Percentiles rank a stretch among this genome's conserved stretches.
Conservation (phyloP, 2,888 invertebrate species). For the Campaea margaritaria region DNA sequence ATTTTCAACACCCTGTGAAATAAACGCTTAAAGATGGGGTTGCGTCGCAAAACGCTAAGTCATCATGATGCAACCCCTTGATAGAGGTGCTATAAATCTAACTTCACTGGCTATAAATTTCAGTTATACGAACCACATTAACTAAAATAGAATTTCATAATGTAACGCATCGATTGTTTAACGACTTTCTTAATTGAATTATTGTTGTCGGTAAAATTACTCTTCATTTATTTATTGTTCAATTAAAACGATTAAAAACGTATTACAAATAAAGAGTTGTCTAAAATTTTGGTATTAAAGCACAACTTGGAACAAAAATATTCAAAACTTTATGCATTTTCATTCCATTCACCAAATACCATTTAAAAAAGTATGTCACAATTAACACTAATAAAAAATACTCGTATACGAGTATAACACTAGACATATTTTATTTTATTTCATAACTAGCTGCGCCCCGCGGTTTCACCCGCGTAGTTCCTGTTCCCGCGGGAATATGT, state of each 20-base stretch:
- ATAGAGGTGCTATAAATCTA: slow-evolving; percentile 66
- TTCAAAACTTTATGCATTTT: no score
- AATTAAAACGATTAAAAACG: no score
- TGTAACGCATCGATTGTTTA: slow-evolving; percentile 81
- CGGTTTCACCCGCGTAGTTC: no score
- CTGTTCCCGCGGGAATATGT: no score
- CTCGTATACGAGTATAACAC: no score
- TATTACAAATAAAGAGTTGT: slow-evolving; percentile 68
- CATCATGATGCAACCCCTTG: slow-evolving; percentile 65
- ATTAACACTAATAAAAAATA: no score
- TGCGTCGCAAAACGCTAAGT: slow-evolving; percentile 66
- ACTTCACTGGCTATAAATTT: slow-evolving; percentile 68
- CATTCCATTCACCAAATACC: not conserved
- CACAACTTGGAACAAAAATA: no score
- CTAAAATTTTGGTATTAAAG: slow-evolving; percentile 5
- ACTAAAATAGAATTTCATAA: slow-evolving; percentile 78
- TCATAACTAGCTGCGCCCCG: no score
- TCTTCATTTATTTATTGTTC: slow-evolving; percentile 8
- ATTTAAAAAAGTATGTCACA: slow-evolving; percentile 5
- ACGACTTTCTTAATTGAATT: slow-evolving; percentile 79
- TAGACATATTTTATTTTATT: no score
- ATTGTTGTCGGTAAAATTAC: slow-evolving; percentile 58
- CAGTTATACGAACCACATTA: slow-evolving; percentile 78
- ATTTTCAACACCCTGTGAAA: slow-evolving; percentile 42
- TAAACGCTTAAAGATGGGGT: slow-evolving; percentile 45